Percentiles rank a stretch among this genome's conserved stretches.
Evolutionary conservation across 2,888 invertebrate species (phyloP).

Genomic region (Bombylius major): DNA sequence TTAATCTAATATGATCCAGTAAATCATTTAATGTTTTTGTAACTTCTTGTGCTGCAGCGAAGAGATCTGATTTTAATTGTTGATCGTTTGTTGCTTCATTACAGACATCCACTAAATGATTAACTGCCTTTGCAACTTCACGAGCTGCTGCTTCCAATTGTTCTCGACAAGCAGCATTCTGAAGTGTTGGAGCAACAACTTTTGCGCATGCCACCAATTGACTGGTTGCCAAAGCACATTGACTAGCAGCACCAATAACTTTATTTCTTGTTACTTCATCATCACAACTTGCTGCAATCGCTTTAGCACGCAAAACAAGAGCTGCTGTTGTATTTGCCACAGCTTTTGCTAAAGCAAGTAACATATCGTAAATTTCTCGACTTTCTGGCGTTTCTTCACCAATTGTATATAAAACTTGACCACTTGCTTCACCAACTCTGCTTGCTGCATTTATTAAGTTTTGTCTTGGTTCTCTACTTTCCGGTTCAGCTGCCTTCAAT

Average conservation of each 20-base stretch:
- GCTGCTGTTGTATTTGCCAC: conserved; percentile 98
- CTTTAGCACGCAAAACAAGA: conserved; percentile 89
- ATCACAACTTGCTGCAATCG: conserved; percentile 80
- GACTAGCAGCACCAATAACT: conserved; percentile 91
- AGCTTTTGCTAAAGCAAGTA: conserved; percentile 87
- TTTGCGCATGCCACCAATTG: conserved; percentile 96
- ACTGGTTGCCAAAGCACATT: conserved; percentile 93
- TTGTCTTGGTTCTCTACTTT: conserved; percentile 85
- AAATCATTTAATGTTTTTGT: conserved; percentile 79
- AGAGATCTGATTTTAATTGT: conserved; percentile 57
- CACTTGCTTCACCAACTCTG: conserved; percentile 91
- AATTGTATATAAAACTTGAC: conserved; percentile 83
- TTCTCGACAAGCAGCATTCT: conserved; percentile 72
- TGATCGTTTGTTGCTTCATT: conserved; percentile 58
- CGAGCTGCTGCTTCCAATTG: conserved; percentile 86
- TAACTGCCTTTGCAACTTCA: conserved; percentile 86
- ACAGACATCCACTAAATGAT: conserved; percentile 72
- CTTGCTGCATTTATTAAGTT: conserved; percentile 90
- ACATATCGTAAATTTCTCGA: conserved; percentile 76
- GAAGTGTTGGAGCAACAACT: conserved; percentile 75
- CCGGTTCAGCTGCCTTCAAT: conserved; percentile 89
- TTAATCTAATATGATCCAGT: conserved; percentile 73
- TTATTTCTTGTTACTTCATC: conserved; percentile 41
- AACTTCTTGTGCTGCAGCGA: conserved; percentile 76
- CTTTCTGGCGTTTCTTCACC: conserved; percentile 80